Evolutionary conservation across 2,888 invertebrate species (phyloP), one percentile per base, ranked within the genome.

Genomic region (Callyntrura guangdongensis): DNA sequence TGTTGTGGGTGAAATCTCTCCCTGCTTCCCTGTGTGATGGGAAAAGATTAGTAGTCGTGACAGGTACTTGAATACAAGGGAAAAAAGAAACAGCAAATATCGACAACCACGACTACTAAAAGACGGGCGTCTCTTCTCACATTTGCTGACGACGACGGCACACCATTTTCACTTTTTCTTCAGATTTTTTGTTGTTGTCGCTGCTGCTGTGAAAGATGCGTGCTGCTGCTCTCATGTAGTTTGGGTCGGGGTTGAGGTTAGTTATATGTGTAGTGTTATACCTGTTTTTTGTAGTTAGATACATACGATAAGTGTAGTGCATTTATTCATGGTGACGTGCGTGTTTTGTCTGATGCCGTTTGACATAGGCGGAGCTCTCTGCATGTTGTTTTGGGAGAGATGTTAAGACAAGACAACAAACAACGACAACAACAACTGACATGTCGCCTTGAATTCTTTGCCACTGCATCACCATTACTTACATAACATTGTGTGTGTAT

Each of bases 31-130:
- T 11, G 22, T 74, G 74, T 74, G 47, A 74, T 74, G 74, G 1
- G 47, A 87, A 17, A 25, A 20, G 72, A 83, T 88, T 88, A 88
- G 82, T 59, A 88, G 59, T 82, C 88, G 45, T 72, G 82, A 88
- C 88, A 82, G 88, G 88, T 74, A 72, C 88, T 88, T 82, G 74
- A 88, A 59, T 81, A 27, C 36, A 87, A 67, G 77, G 20, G n/a
- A 77, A 49, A 49, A n/a, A n/a, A n/a, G n/a, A n/a, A n/a, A 45
- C 49, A 49, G 12, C 25, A 77, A n/a, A 77, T 53, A 25, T 77
- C 14, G 45, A 27, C 25, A 67, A 67, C n/a, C n/a, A n/a, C 27
- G 67, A 67, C 14, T 67, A 67, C 27, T 27, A 67, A 67, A n/a
- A 6, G 67, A 72, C 69, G 69, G 69, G 69, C 69, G 45, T 36